A percentile compares a stretch with the other conserved stretches of the same genome.
Conservation (phyloP, 2,113 vertebrate genomes). For the Micromys minutus region DNA sequence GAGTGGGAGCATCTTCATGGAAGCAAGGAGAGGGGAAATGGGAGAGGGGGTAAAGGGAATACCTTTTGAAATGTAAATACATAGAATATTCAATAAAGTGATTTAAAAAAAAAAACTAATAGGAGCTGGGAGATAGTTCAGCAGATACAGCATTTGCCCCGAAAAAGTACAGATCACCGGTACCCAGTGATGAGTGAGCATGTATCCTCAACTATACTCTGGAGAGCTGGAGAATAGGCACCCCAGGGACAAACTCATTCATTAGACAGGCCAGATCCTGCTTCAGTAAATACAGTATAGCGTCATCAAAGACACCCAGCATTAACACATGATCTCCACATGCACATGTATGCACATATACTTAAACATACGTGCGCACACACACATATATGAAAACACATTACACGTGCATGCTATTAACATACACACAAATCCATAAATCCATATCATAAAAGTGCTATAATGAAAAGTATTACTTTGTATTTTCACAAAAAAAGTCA, state of each 20-base stretch:
- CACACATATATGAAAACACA: neutral
- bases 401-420: neutral
- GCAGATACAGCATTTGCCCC: neutral
- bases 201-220: neutral
- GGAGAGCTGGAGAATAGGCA: neutral
- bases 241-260: neutral
- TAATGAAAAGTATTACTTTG: no score
- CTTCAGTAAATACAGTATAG: neutral
- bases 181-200: neutral
- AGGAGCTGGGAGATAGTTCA: neutral
- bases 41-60: no score
- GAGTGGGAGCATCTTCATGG: no score
- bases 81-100: no score
- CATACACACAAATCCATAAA: no score
- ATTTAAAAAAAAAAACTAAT: neutral
- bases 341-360: neutral
- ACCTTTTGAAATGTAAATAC: no score
- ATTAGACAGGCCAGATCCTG: neutral
- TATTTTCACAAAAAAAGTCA: no score
- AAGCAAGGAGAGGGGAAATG: no score
- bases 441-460: no score
- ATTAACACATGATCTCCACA: neutral
- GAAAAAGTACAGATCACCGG: neutral
- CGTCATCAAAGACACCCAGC: neutral
- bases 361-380: no score